These are phyloP conservation scores for Netelia melanura DNA, from an alignment of 2,888 invertebrate genomes.

Conservation along the genomic window DNA sequence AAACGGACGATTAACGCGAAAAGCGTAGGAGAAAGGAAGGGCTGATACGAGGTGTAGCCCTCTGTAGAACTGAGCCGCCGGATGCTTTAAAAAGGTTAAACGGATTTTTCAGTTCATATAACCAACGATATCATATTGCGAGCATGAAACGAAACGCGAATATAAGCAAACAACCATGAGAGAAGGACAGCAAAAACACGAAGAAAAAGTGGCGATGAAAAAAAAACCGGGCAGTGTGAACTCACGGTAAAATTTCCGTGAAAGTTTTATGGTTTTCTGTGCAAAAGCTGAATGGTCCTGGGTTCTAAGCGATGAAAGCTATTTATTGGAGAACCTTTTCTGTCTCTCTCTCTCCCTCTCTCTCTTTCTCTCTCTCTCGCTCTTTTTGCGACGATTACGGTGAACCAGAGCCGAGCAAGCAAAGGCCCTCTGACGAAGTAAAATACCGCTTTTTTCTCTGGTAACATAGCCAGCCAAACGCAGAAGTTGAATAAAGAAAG, in stretches of 20 bases:
- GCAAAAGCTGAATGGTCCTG: slow-evolving; percentile 47
- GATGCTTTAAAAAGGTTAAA: no score
- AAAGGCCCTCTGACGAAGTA: slow-evolving; percentile 41
- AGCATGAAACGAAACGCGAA: slow-evolving; percentile 22
- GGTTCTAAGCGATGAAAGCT: slow-evolving; percentile 58
- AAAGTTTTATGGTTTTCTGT: slow-evolving; percentile 67
- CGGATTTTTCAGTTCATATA: no score
- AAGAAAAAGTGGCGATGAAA: slow-evolving; percentile 1
- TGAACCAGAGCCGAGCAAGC: slow-evolving; percentile 29
- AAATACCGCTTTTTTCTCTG: slow-evolving; percentile 27
- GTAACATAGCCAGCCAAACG: slow-evolving; percentile 32
- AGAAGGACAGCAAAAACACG: slow-evolving; percentile 9
- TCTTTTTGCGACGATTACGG: slow-evolving; percentile 43
- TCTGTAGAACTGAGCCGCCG: no score
- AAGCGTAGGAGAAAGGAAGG: no score
- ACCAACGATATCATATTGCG: slow-evolving; percentile 25
- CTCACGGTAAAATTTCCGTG: slow-evolving; percentile 63
- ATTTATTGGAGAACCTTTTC: slow-evolving; percentile 58
- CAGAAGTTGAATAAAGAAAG: slow-evolving; percentile 38
- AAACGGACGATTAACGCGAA: no score
- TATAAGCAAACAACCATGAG: not conserved
- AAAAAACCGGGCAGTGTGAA: slow-evolving; percentile 40
- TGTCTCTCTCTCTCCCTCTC: slow-evolving; percentile 3
- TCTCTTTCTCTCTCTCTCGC: slow-evolving; percentile 7
- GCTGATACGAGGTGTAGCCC: no score